Evolutionary conservation across 2,888 invertebrate species (phyloP).

Genomic region (Melinaea menophilus): DNA sequence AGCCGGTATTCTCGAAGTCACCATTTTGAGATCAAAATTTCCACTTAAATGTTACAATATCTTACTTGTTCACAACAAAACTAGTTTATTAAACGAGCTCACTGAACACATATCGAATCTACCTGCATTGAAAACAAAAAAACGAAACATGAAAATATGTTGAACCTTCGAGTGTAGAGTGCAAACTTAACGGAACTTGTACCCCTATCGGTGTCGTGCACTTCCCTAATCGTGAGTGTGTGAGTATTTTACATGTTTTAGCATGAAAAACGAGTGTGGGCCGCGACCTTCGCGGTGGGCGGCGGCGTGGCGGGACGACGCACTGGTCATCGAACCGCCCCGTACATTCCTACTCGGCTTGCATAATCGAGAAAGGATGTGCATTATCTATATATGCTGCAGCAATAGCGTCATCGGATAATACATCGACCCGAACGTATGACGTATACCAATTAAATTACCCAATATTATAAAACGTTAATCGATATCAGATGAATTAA

Average conservation of each 20-base stretch:
- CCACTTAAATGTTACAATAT: constrained; percentile 50
- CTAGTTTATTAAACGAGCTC: constrained; percentile 65
- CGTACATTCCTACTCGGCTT: constrained; percentile 54
- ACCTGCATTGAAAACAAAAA: constrained; percentile 50
- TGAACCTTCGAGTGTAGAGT: constrained; percentile 36
- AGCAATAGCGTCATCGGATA: constrained; percentile 42
- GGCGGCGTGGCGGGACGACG: constrained; percentile 67
- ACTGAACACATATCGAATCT: constrained; percentile 74
- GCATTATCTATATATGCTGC: constrained; percentile 58
- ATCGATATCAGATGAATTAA: constrained; percentile 38
- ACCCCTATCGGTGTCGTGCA: background rate
- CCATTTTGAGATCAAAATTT: constrained; percentile 79
- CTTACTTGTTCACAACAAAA: constrained; percentile 57
- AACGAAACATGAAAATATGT: constrained; percentile 46
- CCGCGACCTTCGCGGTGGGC: constrained; percentile 75
- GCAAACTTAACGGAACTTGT: background rate
- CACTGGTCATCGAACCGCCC: constrained; percentile 77
- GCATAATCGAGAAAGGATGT: constrained; percentile 59
- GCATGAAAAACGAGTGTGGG: constrained; percentile 45
- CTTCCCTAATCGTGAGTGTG: constrained; percentile 1
- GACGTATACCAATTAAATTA: constrained; percentile 28
- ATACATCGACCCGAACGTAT: constrained; percentile 36
- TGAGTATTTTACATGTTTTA: constrained; percentile 5
- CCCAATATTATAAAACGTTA: constrained; percentile 42
- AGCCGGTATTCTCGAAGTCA: constrained; percentile 80